Percentiles rank a stretch among this genome's conserved stretches.
Conservation (phyloP, 2,797 vertebrate genomes). For the Adelosebastes latens region DNA sequence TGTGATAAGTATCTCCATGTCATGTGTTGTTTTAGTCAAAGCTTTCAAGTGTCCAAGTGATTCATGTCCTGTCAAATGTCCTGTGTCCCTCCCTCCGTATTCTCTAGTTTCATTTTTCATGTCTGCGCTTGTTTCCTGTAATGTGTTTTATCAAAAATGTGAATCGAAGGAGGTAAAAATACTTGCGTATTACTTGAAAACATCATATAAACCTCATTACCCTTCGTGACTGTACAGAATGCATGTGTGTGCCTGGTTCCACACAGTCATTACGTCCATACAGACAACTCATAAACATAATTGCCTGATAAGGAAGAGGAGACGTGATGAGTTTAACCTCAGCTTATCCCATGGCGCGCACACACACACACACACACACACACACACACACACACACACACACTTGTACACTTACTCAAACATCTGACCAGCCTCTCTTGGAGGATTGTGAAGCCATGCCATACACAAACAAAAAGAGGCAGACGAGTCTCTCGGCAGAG, state of each 20-base stretch:
- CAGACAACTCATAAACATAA: slow-evolving; percentile 74
- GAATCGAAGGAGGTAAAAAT: background rate
- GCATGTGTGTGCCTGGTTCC: slow-evolving; percentile 2
- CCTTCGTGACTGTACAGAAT: background rate
- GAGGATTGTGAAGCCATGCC: slow-evolving; percentile 32
- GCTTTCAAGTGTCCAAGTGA: slow-evolving; percentile 65
- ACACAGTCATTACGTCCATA: slow-evolving; percentile 61
- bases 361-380: background rate
- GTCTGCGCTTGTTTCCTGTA: background rate
- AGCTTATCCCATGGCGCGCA: background rate
- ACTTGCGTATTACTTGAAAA: background rate
- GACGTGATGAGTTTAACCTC: slow-evolving; percentile 61
- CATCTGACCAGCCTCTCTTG: slow-evolving; percentile 12
- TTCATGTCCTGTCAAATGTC: slow-evolving; percentile 50
- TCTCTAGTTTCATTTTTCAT: background rate
- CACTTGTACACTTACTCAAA: background rate
- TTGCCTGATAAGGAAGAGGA: slow-evolving; percentile 70
- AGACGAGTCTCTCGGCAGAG: slow-evolving; percentile 24
- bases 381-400: background rate
- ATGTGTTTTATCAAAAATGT: background rate
- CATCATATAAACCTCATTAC: background rate
- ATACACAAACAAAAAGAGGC: slow-evolving; percentile 54
- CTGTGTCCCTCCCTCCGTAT: background rate
- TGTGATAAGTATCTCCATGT: slow-evolving; percentile 61
- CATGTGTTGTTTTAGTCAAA: slow-evolving; percentile 52